Conservation (phyloP, 2,888 invertebrate species). For the Aporophyla nigra region DNA sequence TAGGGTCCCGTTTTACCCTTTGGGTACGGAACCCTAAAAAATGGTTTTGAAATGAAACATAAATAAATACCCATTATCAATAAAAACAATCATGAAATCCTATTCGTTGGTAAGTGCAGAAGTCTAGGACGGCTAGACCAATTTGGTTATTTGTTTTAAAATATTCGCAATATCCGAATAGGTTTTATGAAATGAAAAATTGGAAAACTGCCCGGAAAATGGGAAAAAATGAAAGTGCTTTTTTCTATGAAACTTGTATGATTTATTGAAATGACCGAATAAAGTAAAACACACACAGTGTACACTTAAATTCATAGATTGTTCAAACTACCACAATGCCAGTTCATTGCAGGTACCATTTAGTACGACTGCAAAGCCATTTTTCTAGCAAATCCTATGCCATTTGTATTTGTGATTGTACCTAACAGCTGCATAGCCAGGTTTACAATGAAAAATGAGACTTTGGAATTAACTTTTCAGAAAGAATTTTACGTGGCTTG, state of each 20-base stretch:
- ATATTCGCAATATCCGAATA: too few species aligned
- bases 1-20: too few species aligned
- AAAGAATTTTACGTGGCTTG: constrained; percentile 6
- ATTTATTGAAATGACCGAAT: not conserved
- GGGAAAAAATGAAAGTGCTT: not conserved
- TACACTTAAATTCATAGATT: not conserved
- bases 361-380: constrained; percentile 7
- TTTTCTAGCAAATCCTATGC: constrained; percentile 49
- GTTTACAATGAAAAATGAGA: constrained; percentile 47
- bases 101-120: too few species aligned
- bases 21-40: too few species aligned
- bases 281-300: not conserved
- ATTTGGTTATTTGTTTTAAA: too few species aligned
- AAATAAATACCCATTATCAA: too few species aligned
- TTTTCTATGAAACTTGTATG: not conserved
- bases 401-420: constrained; percentile 52
- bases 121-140: too few species aligned
- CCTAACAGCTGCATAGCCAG: constrained; percentile 8
- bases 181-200: not conserved
- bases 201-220: not conserved
- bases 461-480: constrained; percentile 23
- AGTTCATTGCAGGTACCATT: constrained; percentile 29
- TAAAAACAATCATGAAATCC: too few species aligned
- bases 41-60: too few species aligned
- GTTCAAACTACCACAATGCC: not conserved